Evolutionary conservation across 2,888 invertebrate species (phyloP).

Genomic region (Spicauda simplicius): DNA sequence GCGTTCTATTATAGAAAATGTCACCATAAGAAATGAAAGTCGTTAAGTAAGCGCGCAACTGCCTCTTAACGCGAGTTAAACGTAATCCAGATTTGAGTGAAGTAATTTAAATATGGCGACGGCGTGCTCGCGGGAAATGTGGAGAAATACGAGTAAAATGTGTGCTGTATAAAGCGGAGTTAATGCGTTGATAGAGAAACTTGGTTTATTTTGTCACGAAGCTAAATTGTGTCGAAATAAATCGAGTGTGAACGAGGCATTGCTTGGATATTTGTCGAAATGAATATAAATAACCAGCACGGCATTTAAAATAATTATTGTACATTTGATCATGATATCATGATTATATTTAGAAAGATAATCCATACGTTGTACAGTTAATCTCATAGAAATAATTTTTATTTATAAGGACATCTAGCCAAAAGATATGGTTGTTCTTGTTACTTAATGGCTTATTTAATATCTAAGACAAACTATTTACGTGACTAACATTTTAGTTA

Average conservation of each 20-base stretch:
- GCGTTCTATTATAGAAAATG: conserved; percentile 15
- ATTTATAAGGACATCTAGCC: too few species aligned
- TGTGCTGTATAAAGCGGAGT: conserved; percentile 28
- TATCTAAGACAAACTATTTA: too few species aligned
- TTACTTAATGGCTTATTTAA: too few species aligned
- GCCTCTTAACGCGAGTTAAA: conserved; percentile 30
- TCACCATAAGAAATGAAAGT: conserved; percentile 27
- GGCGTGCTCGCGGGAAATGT: conserved; percentile 29
- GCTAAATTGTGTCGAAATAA: neutral
- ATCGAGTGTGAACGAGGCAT: too few species aligned
- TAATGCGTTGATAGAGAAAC: conserved; percentile 22
- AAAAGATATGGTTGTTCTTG: too few species aligned
- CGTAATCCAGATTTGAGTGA: conserved; percentile 34
- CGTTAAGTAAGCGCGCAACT: conserved; percentile 28
- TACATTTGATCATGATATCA: too few species aligned
- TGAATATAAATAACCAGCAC: too few species aligned
- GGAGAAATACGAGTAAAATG: conserved; percentile 24
- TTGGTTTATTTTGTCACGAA: neutral
- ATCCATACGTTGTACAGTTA: too few species aligned
- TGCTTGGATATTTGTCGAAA: too few species aligned
- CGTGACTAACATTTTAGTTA: neutral
- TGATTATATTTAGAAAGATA: too few species aligned
- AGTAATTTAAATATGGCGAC: conserved; percentile 28
- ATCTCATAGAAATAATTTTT: too few species aligned
- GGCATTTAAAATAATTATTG: too few species aligned